Evolutionary conservation across 2,797 vertebrate species (phyloP), one percentile per base, ranked within the genome.

Genomic region (Mormyrus hasselquistii): DNA sequence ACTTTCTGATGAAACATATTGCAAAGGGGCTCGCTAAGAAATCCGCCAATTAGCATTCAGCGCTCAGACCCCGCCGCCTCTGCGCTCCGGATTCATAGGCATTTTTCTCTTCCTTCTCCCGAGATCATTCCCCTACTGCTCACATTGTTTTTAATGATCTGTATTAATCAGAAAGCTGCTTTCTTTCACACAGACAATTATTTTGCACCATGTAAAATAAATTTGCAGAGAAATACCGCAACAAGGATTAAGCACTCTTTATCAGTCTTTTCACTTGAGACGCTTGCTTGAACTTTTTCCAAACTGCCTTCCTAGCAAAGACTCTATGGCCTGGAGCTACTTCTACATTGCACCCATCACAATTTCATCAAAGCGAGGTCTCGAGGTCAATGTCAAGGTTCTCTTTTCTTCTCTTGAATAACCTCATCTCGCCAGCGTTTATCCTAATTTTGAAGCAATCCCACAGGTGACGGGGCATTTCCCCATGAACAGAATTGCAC

Each of bases 1-100:
- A 22, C 44, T 87, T 49, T 87, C 87, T 87, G 87, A 87, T 87
- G 87, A 65, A 87, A 87, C 59, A 69, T 19, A 19, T 7, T 87
- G 87, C 57, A 87, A 87, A 65, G 19, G 86, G 19, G 38, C 14
- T 53, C 53, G 57, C 44, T 62, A 87, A 69, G 57, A 41, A 84
- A 47, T 19, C 41, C 4, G 8, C 25, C 34, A 34, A 87, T 87
- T 69, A 87, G 59, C 44, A 87, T 87, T 52, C 86, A 44, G 52
- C 14, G 22, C 83, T 85, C 83, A 82, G 41, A 47, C 86, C 86
- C 34, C 34, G 57, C 84, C 4, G 2, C 55, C 86, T 65, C 38
- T 22, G 22, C 19, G 19, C 10, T 47, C 41, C 44, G 8, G 25
- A 50, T 87, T 41, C 57, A 41, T 65, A 3, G 9, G 10, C 44